A percentile compares a stretch with the other conserved stretches of the same genome.
Evolutionary conservation across 2,113 vertebrate species (phyloP).

Genomic region (Cisticola juncidis): DNA sequence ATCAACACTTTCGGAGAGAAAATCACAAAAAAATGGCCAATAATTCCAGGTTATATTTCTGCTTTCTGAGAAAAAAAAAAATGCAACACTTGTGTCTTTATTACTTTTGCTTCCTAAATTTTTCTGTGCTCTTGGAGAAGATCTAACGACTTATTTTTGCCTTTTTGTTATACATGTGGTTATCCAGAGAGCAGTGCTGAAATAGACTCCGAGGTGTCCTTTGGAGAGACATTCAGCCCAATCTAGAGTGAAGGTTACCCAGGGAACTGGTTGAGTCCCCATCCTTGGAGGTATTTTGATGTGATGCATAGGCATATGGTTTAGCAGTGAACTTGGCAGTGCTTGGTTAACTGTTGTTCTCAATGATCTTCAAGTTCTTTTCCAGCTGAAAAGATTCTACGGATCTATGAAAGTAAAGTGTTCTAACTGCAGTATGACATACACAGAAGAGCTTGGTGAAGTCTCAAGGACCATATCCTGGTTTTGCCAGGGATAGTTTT

Average conservation of each 20-base stretch:
- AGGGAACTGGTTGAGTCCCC: background rate
- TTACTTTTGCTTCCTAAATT: background rate
- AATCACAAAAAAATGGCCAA: background rate
- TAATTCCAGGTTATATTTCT: background rate
- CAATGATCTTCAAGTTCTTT: background rate
- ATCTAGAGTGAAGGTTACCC: background rate
- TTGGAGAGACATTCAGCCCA: background rate
- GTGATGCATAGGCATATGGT: background rate
- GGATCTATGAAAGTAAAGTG: background rate
- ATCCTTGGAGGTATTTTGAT: background rate
- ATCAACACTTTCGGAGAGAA: background rate
- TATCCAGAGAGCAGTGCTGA: background rate
- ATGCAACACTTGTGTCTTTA: background rate
- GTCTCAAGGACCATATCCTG: background rate
- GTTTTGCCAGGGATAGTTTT: background rate
- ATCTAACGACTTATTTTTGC: background rate
- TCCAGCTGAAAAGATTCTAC: background rate
- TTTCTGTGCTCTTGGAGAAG: background rate
- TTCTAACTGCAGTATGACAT: background rate
- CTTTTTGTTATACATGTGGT: background rate
- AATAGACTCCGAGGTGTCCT: background rate
- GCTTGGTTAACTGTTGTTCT: rapidly evolving
- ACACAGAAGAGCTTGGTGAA: background rate
- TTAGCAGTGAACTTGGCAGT: background rate
- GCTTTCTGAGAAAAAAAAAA: background rate